Evolutionary conservation across 2,888 invertebrate genomes (phyloP).

Genomic region (Aelia acuminata): DNA sequence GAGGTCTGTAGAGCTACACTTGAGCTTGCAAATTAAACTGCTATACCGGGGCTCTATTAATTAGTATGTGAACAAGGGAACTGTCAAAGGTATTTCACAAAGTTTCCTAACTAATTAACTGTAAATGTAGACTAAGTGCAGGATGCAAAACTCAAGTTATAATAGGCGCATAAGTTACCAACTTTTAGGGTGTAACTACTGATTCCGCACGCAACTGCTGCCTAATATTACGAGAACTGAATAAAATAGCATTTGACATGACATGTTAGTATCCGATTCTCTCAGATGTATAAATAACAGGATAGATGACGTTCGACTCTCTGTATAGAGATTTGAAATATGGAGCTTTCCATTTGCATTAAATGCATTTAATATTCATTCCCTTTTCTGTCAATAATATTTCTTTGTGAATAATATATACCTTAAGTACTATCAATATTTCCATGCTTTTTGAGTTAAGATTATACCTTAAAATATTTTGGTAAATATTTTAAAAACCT

Average conservation of each 20-base stretch:
- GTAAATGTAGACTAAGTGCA: conserved; percentile 23
- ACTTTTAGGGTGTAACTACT: neutral
- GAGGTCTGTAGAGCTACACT: neutral
- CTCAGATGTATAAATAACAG: neutral
- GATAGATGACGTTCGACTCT: neutral
- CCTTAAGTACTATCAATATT: neutral
- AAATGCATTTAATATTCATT: neutral
- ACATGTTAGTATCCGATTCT: neutral
- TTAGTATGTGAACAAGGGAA: neutral
- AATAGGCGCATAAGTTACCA: conserved; percentile 1
- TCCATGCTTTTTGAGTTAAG: neutral
- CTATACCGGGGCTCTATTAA: neutral
- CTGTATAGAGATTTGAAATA: no score
- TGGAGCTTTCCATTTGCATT: neutral
- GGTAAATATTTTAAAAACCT: no score
- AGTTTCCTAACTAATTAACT: conserved; percentile 20
- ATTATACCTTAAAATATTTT: neutral
- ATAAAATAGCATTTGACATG: neutral
- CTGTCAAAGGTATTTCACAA: conserved; percentile 15
- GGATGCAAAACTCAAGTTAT: conserved; percentile 3
- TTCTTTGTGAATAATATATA: neutral
- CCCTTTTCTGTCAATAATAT: neutral
- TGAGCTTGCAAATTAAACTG: neutral
- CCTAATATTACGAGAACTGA: neutral
- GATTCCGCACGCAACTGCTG: neutral